phyloP scores from a whole-genome alignment of 2,888 invertebrate species.

The Steinernema hermaphroditum region DNA sequence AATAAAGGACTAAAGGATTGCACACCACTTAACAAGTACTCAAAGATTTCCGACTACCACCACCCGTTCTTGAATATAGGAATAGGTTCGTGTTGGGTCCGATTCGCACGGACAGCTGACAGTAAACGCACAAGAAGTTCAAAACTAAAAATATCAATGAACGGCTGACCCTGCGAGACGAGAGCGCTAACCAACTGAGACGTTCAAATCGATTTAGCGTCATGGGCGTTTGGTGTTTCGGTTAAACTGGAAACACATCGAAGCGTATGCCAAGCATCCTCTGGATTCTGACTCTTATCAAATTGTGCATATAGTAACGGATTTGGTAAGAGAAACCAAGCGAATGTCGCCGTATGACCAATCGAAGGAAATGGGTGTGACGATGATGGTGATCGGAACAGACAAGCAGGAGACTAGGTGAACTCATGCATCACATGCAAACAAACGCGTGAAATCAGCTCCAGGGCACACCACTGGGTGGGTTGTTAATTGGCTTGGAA shows the following conservation, averaged over 20 bases:
- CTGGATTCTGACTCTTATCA: not conserved
- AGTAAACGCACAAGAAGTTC: too few species aligned
- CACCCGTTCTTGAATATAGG: too few species aligned
- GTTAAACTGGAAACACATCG: too few species aligned
- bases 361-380: not conserved
- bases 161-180: not conserved
- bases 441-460: not conserved
- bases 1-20: too few species aligned
- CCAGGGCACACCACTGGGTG: too few species aligned
- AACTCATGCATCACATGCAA: not conserved
- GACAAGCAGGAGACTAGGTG: not conserved
- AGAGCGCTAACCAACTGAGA: not conserved
- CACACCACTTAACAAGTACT: too few species aligned
- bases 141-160: not conserved
- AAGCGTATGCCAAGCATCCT: too few species aligned
- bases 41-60: too few species aligned
- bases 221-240: not conserved
- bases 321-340: not conserved
- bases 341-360: not conserved
- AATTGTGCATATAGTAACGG: not conserved
- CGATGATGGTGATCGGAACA: not conserved
- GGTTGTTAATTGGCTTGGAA: too few species aligned
- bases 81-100: too few species aligned
- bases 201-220: not conserved
- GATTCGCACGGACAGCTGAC: too few species aligned